Evolutionary conservation across 2,797 vertebrate genomes (phyloP).

Genomic region (Thalassophryne amazonica): DNA sequence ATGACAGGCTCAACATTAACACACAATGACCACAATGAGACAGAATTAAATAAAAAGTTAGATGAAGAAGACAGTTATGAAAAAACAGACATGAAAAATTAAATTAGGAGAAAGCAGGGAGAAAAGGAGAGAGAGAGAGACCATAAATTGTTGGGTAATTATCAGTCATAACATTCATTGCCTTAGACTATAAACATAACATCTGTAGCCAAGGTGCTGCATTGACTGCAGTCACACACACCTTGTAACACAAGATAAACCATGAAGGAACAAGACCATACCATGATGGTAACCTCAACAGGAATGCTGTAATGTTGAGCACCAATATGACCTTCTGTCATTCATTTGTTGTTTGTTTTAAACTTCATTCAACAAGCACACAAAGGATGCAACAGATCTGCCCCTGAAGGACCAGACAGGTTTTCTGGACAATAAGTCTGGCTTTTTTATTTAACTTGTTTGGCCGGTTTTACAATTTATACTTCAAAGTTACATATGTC

Average conservation of each 20-base stretch:
- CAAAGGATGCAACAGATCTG: too few species aligned
- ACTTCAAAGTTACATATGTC: too few species aligned
- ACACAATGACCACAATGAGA: too few species aligned
- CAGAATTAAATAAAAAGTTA: background rate
- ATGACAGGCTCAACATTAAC: too few species aligned
- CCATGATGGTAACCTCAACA: background rate
- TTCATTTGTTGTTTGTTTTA: too few species aligned
- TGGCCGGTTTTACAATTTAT: too few species aligned
- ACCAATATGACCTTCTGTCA: too few species aligned
- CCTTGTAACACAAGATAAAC: background rate
- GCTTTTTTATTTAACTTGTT: too few species aligned
- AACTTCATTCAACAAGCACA: too few species aligned
- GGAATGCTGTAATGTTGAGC: too few species aligned
- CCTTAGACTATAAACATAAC: slow-evolving; percentile 41
- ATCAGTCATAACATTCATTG: slow-evolving; percentile 40
- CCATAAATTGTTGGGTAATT: slow-evolving; percentile 32
- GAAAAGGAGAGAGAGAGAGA: background rate
- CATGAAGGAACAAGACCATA: background rate
- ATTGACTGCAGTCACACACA: slow-evolving; percentile 2
- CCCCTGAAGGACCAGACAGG: too few species aligned
- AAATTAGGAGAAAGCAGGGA: background rate
- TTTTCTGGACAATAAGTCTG: too few species aligned
- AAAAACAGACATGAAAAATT: background rate
- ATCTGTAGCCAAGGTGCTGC: slow-evolving; percentile 2
- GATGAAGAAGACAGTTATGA: background rate